A percentile compares a stretch with the other conserved stretches of the same genome.
Conservation (phyloP, 2,888 invertebrate species). For the Portevinia maculata region DNA sequence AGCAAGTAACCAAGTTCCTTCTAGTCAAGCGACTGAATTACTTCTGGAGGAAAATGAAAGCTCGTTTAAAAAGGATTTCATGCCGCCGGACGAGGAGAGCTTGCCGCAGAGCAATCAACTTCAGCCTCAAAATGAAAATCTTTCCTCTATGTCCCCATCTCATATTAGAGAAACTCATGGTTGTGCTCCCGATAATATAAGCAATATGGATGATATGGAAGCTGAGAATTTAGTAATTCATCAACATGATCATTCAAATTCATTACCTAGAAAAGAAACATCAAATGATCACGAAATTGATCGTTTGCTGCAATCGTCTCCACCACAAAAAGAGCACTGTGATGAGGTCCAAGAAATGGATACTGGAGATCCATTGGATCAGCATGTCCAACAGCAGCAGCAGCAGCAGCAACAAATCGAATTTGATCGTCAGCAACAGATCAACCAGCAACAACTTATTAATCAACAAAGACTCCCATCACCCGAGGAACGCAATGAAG, state of each 20-base stretch:
- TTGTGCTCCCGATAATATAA: slow-evolving; percentile 59
- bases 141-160: slow-evolving; percentile 38
- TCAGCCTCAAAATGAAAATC: slow-evolving; percentile 4
- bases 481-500: slow-evolving; percentile 33
- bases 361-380: slow-evolving; percentile 16
- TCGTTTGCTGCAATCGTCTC: slow-evolving; percentile 20
- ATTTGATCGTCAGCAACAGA: slow-evolving; percentile 5
- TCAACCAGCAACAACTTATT: slow-evolving; percentile 10
- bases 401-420: slow-evolving; percentile 18
- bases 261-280: slow-evolving; percentile 4
- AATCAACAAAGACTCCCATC: slow-evolving; percentile 22
- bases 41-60: slow-evolving; percentile 15
- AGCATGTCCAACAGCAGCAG: slow-evolving; percentile 8
- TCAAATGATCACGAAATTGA: slow-evolving; percentile 33
- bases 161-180: slow-evolving; percentile 56
- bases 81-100: slow-evolving; percentile 14
- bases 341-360: slow-evolving; percentile 29
- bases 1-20: slow-evolving; percentile 30
- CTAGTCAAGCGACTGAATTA: slow-evolving; percentile 45
- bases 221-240: slow-evolving; percentile 67
- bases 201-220: slow-evolving; percentile 57
- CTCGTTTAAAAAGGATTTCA: slow-evolving; percentile 29
- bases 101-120: slow-evolving; percentile 31
- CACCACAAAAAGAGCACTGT: slow-evolving; percentile 14
- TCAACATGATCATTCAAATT: slow-evolving; percentile 51